These are phyloP conservation scores for Catharus bicknelli DNA, from an alignment of 2,113 vertebrate genomes.

Conservation along the genomic window DNA sequence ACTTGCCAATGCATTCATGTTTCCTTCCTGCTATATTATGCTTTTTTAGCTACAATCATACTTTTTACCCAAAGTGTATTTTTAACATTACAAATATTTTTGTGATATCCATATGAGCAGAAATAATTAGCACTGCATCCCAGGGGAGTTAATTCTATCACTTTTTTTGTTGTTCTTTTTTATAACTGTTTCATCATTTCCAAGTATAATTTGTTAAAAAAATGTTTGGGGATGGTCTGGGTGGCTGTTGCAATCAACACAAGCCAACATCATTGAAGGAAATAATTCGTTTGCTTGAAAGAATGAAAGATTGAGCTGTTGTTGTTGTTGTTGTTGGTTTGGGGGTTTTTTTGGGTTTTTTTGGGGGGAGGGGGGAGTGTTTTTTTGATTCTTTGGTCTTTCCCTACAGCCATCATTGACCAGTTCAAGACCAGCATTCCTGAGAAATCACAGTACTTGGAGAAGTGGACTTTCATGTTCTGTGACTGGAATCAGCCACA, in stretches of 20 bases:
- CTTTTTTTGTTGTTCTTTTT: neutral
- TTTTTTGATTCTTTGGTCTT: neutral
- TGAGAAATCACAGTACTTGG: neutral
- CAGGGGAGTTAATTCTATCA: neutral
- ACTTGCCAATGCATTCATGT: neutral
- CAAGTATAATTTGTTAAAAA: neutral
- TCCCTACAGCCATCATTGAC: neutral
- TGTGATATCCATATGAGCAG: neutral
- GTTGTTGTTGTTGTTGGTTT: too few species aligned
- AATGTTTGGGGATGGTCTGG: neutral
- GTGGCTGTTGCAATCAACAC: neutral
- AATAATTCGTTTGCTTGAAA: neutral
- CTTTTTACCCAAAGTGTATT: neutral
- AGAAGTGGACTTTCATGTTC: constrained; percentile 12
- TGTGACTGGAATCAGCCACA: constrained; percentile 26
- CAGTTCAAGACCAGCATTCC: neutral
- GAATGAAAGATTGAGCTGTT: neutral
- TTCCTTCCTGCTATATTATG: neutral
- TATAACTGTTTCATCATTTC: neutral
- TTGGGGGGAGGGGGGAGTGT: too few species aligned
- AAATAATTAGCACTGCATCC: neutral
- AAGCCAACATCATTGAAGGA: neutral
- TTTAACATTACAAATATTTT: neutral
- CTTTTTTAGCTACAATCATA: neutral
- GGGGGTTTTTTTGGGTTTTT: neutral